Evolutionary conservation across 2,888 invertebrate species (phyloP), one percentile per base, ranked within the genome.

Genomic region (Anthrax anthrax): DNA sequence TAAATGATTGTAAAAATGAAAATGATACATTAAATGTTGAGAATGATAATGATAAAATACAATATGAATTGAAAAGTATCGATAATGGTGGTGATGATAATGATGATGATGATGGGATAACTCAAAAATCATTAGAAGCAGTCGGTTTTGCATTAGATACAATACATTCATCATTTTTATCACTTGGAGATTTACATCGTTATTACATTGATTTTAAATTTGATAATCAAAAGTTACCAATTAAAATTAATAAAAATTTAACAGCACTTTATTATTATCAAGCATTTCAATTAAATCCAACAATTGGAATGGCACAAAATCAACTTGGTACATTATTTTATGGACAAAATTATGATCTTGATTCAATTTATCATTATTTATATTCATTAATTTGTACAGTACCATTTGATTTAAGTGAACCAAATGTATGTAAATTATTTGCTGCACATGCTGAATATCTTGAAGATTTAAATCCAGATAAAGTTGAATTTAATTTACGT

Each of bases 241-340:
- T 14, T 58, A 23, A 42, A 10, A 60, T 63, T 17, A 62, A 54
- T 37, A 64, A 64, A 49, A 60, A 65, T 27, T 58, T 61, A 48
- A 64, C 91, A 29, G 80, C 82, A 47, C 77, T 88, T 48, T 94
- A 88, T 64, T 95, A 95, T 65, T 77, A 81, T 52, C 83, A 86
- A 71, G 89, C 90, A 37, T 77, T 85, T 51, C 77, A 79, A 51
- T 73, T 84, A 49, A 83, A 85, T 63, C 79, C 83, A 42, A 76
- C 79, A 27, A 77, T 79, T 62, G 94, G 94, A 41, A 89, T 91
- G 84, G 90, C 95, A 2, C 86, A 89, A 62, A 95, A 96, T 70
- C 95, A 95, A 69, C 72, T 96, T 55, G 95, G 92, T 2, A 94
- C 91, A 17, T 68, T 96, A 44, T 81, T 81, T 50, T 80, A 84